Evolutionary conservation across 2,113 vertebrate species (phyloP), one percentile per base, ranked within the genome.

Genomic region (Axis porcinus): DNA sequence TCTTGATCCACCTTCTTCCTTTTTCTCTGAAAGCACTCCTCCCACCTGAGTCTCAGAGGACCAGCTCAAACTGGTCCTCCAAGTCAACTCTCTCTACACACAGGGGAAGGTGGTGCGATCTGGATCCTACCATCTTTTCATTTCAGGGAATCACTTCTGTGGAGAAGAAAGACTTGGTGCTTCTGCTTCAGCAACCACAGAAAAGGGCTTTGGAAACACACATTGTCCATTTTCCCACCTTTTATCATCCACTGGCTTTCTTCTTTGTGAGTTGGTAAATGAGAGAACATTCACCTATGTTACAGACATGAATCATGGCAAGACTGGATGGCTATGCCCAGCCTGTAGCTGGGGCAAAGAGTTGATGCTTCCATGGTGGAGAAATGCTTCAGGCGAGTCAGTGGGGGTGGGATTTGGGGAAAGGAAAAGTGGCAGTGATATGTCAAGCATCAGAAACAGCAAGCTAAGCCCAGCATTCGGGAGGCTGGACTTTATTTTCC

Each of bases 221-320:
- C 7, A 8, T 36, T 2, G 21, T 17, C 21, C 5, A 1, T 7
- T 12, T 16, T 12, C 12, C n/a, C 6, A 14, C 28, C n/a, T 40
- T 47, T 58, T 15, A 14, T 23, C 64, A 19, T 7, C 27, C 7
- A 0, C 3, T 40, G 25, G 4, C 19, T 25, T 40, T n/a, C 76
- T 62, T 27, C 33, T 9, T 40, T 2, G 3, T 12, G 40, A 14
- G 82, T 1, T 27, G 57, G 17, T 13, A 15, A 57, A 50, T 0
- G 21, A 55, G 33, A 43, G 36, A 25, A 3, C 0, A 7, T 1
- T 27, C 15, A 2, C 45, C 5, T 6, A 27, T 2, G 0, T 4
- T 28, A 33, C 1, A 3, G 40, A 7, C 1, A 1, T 23, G 62
- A 30, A 7, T 12, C 52, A 23, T 2, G 6, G 14, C 15, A 43